Evolutionary conservation across 1,140 invertebrate species (phyloP), one percentile per base, ranked within the genome.

Genomic region (Macrobrachium rosenbergii): DNA sequence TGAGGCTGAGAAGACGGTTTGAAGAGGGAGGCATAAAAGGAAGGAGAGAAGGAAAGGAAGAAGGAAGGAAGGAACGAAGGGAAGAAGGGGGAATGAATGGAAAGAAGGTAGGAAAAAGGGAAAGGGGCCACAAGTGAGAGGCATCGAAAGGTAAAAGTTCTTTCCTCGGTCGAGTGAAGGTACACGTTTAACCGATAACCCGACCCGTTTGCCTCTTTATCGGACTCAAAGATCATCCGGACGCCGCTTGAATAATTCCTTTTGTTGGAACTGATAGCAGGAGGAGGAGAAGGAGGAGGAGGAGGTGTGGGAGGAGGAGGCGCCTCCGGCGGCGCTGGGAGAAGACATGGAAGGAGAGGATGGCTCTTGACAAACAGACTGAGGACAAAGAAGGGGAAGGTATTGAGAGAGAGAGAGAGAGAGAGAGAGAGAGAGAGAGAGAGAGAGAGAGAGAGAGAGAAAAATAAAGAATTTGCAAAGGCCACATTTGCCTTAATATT

Each of bases 361-460:
- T 52, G 52, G 12, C 52, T 12, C 52, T 12, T 10, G 52, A 52
- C 52, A 52, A 52, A 52, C 12, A 52, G 8, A 52, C 16, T 21
- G 67, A 21, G 67, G n/a, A 37, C 12, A 21, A 37, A 21, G 37
- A 37, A 21, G n/a, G 67, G n/a, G 64, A n/a, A n/a, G 11, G 28
- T 10, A n/a, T 17, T 10, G 19, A 21, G n/a, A 37, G 37, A n/a
- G 16, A 37, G 67, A 21, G 67, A 21, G 16, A 23, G 67, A 21
- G n/a, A n/a, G 11, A 23, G 63, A 16, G 63, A 67, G 63, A 12
- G 7, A 17, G 67, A 21, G 64, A 52, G 52, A 52, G 52, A 52
- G 52, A 52, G n/a, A 23, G 69, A 72, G 69, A 72, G 69, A 72
- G 7, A 28, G 28, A 69, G 67, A 69, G n/a, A 28, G n/a, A 69